phyloP scores from a whole-genome alignment of 2,888 invertebrate species.

The Ferrisia virgata region DNA sequence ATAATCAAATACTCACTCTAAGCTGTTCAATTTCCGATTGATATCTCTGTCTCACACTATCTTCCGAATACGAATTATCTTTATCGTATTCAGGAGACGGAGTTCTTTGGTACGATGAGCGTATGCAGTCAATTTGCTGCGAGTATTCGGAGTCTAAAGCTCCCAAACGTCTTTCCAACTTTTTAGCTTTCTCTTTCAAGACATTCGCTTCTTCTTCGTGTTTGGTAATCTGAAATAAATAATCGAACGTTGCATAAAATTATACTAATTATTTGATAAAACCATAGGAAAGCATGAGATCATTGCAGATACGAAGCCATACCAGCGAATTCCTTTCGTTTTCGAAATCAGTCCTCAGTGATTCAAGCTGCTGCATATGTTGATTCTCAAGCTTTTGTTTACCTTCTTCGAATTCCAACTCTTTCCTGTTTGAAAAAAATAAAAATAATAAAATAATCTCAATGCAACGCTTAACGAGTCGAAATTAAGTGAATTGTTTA shows the following conservation, averaged over 20 bases:
- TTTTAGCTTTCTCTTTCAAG: constrained; percentile 67
- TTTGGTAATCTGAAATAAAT: constrained; percentile 19
- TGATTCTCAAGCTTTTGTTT: constrained; percentile 53
- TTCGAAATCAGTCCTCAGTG: constrained; percentile 50
- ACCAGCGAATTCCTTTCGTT: constrained; percentile 50
- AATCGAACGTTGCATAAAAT: background rate
- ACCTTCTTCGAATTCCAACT: constrained; percentile 51
- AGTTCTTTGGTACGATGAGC: constrained; percentile 71
- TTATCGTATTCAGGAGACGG: constrained; percentile 46
- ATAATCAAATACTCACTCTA: constrained; percentile 56
- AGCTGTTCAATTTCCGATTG: constrained; percentile 85
- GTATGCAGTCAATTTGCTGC: constrained; percentile 74
- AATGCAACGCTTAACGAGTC: too few relatives aligned
- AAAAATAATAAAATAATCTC: background rate
- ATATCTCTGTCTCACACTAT: constrained; percentile 68
- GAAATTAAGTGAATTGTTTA: too few relatives aligned
- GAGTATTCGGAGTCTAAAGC: constrained; percentile 78
- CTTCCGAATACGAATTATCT: constrained; percentile 54
- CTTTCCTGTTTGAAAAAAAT: constrained; percentile 50
- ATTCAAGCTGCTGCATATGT: constrained; percentile 51
- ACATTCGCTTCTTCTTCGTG: constrained; percentile 54
- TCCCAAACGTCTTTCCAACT: constrained; percentile 68
- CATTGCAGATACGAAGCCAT: background rate
- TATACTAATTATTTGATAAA: background rate
- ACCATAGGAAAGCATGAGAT: background rate